Conservation (phyloP, 2,113 vertebrate genomes). For the Tyto alba region DNA sequence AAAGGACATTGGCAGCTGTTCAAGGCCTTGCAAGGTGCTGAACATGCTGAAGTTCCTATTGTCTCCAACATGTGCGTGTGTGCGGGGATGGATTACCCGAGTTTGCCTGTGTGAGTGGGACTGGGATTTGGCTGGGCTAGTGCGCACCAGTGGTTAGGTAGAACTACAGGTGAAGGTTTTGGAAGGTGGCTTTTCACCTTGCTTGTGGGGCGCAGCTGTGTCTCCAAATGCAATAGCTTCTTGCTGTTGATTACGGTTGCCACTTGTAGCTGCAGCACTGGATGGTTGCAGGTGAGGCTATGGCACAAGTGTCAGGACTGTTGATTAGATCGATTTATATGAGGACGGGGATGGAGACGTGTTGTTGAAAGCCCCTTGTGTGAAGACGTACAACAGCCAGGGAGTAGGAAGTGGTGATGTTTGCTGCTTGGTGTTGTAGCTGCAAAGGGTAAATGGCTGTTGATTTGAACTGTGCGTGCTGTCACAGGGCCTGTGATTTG, state of each 20-base stretch:
- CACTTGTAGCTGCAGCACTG: fast-evolving
- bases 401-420: neutral
- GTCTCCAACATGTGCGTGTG: neutral
- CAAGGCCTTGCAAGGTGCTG: conserved; percentile 43
- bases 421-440: neutral
- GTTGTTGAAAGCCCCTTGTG: neutral
- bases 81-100: neutral
- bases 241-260: fast-evolving
- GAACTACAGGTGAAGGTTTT: neutral
- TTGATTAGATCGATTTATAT: fast-evolving
- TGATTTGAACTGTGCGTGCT: neutral
- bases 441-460: neutral
- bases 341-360: neutral
- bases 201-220: fast-evolving
- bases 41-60: neutral
- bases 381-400: neutral
- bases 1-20: conserved; percentile 30
- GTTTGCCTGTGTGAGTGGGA: neutral
- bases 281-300: neutral
- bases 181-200: neutral
- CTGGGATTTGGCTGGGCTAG: neutral
- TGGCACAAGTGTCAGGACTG: neutral
- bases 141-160: fast-evolving
- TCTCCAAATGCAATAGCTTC: neutral
- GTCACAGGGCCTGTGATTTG: fast-evolving